A percentile compares a stretch with the other conserved stretches of the same genome.
phyloP scores from a whole-genome alignment of 2,113 vertebrate genomes.

The Solea solea region DNA sequence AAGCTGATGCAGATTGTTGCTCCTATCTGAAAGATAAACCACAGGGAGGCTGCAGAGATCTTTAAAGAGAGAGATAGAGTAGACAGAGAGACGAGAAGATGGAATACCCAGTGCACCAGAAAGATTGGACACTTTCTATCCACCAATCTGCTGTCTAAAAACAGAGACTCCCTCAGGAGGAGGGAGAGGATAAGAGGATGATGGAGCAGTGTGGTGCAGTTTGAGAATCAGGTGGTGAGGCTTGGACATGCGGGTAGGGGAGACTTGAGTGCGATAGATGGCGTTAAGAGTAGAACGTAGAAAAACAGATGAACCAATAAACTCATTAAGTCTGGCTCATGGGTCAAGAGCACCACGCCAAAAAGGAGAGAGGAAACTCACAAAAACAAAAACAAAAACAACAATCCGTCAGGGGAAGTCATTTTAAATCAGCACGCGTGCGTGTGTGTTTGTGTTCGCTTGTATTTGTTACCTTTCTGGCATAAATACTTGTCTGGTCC shows the following conservation, averaged over 20 bases:
- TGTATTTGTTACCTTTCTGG: too few relatives aligned
- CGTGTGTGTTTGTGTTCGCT: slow-evolving; percentile 11
- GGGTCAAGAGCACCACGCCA: slow-evolving; percentile 58
- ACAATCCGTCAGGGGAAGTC: not conserved
- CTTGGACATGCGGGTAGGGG: slow-evolving; percentile 36
- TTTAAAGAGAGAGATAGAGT: slow-evolving; percentile 9
- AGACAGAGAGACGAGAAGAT: slow-evolving; percentile 28
- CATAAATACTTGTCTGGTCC: too few relatives aligned
- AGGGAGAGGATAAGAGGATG: slow-evolving; percentile 44
- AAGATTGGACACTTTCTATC: slow-evolving; percentile 54
- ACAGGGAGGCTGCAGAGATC: slow-evolving; percentile 36
- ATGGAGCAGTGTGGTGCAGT: not conserved
- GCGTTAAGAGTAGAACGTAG: slow-evolving; percentile 57
- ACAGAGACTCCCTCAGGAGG: slow-evolving; percentile 53
- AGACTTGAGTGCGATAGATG: slow-evolving; percentile 63
- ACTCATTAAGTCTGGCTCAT: slow-evolving; percentile 65
- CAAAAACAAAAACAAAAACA: slow-evolving; percentile 16
- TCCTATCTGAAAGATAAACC: slow-evolving; percentile 58
- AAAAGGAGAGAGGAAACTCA: slow-evolving; percentile 32
- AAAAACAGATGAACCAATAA: slow-evolving; percentile 68
- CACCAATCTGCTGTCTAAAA: slow-evolving; percentile 30
- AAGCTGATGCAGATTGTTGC: slow-evolving; percentile 64
- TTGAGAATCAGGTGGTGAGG: slow-evolving; percentile 48
- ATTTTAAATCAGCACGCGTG: slow-evolving; percentile 26
- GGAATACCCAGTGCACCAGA: slow-evolving; percentile 47